Conservation (phyloP, 2,113 vertebrate species). For the Eulemur macaco region DNA sequence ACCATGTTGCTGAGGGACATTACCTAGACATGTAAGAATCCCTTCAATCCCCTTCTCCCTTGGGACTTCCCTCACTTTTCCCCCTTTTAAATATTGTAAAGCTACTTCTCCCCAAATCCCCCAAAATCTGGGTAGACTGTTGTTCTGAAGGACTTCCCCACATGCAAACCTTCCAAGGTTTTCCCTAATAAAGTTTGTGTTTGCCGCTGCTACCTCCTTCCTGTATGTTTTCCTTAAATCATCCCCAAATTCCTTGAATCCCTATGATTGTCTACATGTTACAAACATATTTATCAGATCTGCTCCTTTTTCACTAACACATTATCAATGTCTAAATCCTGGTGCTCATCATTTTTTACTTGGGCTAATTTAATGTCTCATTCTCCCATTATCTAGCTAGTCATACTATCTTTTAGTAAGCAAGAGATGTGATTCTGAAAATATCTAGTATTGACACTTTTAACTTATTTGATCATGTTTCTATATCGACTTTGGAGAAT, state of each 20-base stretch:
- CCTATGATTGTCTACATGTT: background rate
- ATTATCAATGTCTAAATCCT: background rate
- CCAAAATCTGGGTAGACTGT: background rate
- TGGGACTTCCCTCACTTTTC: background rate
- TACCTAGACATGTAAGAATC: no score
- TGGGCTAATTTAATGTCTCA: background rate
- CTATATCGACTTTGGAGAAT: background rate
- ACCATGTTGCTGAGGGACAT: background rate
- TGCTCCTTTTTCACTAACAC: background rate
- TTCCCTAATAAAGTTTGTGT: background rate
- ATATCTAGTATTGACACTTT: background rate
- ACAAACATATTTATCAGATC: background rate
- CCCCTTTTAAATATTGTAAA: no score
- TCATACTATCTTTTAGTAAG: background rate
- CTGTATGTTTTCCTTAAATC: background rate
- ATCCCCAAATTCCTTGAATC: background rate
- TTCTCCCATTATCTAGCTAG: background rate
- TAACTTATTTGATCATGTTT: background rate
- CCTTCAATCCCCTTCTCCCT: background rate
- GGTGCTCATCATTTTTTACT: background rate
- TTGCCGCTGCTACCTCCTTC: no score
- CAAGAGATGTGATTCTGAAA: background rate
- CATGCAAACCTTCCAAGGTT: background rate
- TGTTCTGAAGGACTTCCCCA: no score
- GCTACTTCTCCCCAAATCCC: fast-evolving